Base-by-base conservation (phyloP, 2,113 vertebrate genomes). In the Ginglymostoma cirratum region DNA sequence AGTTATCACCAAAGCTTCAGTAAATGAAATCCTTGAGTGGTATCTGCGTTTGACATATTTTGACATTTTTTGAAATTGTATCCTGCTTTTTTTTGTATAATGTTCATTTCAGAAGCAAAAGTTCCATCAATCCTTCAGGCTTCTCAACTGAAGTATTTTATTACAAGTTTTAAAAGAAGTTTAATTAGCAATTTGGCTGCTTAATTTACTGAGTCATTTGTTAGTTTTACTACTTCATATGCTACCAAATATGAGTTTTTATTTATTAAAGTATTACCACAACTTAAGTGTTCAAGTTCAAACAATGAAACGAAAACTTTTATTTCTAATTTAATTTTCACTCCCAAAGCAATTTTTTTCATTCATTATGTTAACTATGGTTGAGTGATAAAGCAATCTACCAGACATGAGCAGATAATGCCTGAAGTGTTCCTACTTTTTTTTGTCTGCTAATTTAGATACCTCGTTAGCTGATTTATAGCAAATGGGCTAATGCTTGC, bases 11-110 rank as follows among this genome's bases (percentile, higher is more conserved):
- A 98, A 98, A 98, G 98, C 98, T 98, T 98, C 97, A 97, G 98
- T 98, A 98, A 98, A 98, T 98, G 98, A 98, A 98, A 98, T 98
- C 98, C 98, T 98, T 98, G 98, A 98, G 98, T 98, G 98, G 98
- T 98, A 98, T 98, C 98, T 97, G 97, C 97, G 78, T 98, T 98
- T 98, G 98, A 98, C 98, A 98, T 98, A 98, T 98, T 98, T 98
- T 98, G 98, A 98, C 98, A 98, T 98, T 98, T 98, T 98, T 98
- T 98, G 98, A 98, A 98, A 98, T 98, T 98, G 98, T 98, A 98
- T 98, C 98, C 98, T 97, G 94, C n/a, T 97, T 96, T 96, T 96
- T 96, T 97, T 96, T 97, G 97, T 96, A 93, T 61, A 66, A 93
- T 93, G 61, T 66, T 93, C 89, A 93, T 93, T 65, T 93, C 66